Conservation (phyloP, 2,888 invertebrate genomes). For the Kryphioiulus occultus region DNA sequence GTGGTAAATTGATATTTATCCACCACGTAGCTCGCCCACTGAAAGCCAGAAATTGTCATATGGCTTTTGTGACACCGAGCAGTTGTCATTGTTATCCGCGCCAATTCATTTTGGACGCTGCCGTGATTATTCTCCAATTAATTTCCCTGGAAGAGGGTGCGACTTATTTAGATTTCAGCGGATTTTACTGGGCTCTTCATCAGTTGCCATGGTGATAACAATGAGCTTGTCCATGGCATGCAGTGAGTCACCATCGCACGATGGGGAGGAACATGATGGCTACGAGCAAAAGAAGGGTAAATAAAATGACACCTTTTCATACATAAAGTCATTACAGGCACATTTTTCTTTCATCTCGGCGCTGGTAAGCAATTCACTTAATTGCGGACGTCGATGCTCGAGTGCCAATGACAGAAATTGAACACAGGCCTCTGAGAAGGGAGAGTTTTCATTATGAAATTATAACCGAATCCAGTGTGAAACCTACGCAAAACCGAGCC, state of each 20-base stretch:
- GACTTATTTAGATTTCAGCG: background rate
- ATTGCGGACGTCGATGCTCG: background rate
- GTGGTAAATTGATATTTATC: too few species aligned
- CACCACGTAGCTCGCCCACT: too few species aligned
- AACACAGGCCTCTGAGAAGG: background rate
- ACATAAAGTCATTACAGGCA: background rate
- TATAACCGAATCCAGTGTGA: background rate
- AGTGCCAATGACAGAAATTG: conserved; percentile 7
- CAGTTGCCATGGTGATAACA: conserved; percentile 18
- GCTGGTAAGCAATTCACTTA: background rate
- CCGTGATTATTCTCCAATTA: background rate
- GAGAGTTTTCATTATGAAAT: background rate
- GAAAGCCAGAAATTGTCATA: too few species aligned
- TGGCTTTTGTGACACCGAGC: background rate
- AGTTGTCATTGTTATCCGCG: background rate
- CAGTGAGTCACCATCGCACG: background rate
- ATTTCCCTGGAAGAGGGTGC: background rate
- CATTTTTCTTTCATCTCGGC: background rate
- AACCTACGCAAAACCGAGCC: background rate
- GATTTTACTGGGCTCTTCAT: background rate
- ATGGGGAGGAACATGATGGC: background rate
- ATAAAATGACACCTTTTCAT: background rate
- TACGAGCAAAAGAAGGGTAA: background rate
- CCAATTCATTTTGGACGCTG: background rate
- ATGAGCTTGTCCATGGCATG: background rate